Conservation (phyloP, 2,797 vertebrate species). For the Sebastiscus tertius region DNA sequence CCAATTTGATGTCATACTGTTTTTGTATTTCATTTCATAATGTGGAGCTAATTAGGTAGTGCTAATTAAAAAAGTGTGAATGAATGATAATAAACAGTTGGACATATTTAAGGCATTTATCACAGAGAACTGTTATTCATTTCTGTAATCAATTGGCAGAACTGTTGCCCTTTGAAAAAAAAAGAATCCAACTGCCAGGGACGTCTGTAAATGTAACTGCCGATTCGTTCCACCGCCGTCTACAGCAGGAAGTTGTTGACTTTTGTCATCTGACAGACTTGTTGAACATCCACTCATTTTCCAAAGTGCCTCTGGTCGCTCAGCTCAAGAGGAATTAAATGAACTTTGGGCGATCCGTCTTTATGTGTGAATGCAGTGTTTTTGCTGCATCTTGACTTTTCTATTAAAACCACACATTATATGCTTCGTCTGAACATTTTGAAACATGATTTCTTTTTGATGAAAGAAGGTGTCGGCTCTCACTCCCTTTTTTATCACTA, state of each 20-base stretch:
- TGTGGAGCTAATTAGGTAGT: not conserved
- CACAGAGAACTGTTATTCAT: not conserved
- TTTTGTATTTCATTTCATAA: not conserved
- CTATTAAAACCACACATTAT: not conserved
- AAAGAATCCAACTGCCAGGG: not conserved
- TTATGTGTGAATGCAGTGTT: slow-evolving; percentile 3
- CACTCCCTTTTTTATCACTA: not conserved
- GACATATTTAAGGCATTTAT: not conserved
- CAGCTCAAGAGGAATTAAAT: slow-evolving; percentile 4
- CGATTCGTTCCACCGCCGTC: not conserved
- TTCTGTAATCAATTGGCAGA: not conserved
- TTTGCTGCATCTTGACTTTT: not conserved
- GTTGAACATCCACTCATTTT: slow-evolving; percentile 12
- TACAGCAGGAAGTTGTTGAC: slow-evolving; percentile 14
- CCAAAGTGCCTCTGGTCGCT: not conserved
- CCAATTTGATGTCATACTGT: not conserved
- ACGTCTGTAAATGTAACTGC: slow-evolving; percentile 1
- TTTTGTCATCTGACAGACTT: slow-evolving; percentile 9
- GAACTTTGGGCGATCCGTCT: not conserved
- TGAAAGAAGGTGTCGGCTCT: not conserved
- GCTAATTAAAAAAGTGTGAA: not conserved
- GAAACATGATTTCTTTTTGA: not conserved
- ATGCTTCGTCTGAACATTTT: not conserved
- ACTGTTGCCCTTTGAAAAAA: not conserved
- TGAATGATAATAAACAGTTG: not conserved